These are phyloP conservation scores for Rapana venosa DNA, from an alignment of 2,888 invertebrate species.

Conservation along the genomic window DNA sequence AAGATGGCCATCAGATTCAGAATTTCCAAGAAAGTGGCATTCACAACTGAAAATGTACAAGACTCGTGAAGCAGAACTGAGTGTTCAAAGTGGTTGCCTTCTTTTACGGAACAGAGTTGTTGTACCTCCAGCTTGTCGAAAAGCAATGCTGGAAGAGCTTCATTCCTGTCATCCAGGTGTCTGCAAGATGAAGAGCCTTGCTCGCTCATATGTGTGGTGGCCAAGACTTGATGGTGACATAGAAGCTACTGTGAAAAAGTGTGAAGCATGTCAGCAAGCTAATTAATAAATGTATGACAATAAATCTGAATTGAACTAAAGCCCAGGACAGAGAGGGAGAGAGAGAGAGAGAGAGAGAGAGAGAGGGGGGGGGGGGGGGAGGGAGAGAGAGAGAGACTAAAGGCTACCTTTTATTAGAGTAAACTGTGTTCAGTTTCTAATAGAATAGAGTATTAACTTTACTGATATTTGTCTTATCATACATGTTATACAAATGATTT, in stretches of 20 bases:
- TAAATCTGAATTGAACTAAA: no score
- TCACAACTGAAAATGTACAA: conserved; percentile 25
- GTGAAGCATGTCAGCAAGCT: conserved; percentile 50
- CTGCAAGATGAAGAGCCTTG: conserved; percentile 53
- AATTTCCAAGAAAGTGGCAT: background rate
- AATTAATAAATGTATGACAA: no score
- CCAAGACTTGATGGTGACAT: conserved; percentile 25
- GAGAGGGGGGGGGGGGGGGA: no score
- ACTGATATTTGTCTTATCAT: no score
- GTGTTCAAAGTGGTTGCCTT: conserved; percentile 44
- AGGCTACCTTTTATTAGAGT: no score
- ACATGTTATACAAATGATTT: no score
- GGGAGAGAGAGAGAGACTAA: no score
- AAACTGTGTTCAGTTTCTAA: no score
- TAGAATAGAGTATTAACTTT: no score
- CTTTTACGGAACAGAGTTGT: background rate
- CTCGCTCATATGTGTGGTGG: conserved; percentile 50
- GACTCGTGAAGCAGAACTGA: conserved; percentile 45
- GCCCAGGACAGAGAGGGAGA: no score
- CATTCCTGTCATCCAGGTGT: conserved; percentile 56
- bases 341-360: no score
- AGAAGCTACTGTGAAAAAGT: conserved; percentile 2
- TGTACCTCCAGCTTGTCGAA: conserved; percentile 12
- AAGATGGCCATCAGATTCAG: conserved; percentile 32
- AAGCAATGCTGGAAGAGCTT: conserved; percentile 2